These are phyloP conservation scores for Eulemur macaco DNA, from an alignment of 2,113 vertebrate species.

Conservation along the genomic window DNA sequence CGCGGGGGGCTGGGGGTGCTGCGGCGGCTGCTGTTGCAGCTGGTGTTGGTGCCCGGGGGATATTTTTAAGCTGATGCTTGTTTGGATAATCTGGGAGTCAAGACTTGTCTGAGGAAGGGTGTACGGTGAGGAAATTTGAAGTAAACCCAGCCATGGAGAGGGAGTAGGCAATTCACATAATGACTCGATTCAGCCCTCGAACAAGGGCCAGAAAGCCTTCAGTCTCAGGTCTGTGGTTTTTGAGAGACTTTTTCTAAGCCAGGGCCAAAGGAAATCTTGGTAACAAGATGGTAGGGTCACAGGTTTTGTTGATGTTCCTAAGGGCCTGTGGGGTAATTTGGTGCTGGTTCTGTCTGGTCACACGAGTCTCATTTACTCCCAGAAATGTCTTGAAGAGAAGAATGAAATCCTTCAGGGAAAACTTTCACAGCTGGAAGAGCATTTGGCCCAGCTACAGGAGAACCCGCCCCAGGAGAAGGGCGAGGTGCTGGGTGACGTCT, in stretches of 20 bases:
- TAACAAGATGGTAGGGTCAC: not conserved
- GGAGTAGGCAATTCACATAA: not conserved
- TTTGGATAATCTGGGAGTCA: not conserved
- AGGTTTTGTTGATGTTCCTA: not conserved
- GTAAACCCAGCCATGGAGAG: not conserved
- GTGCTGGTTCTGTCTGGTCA: not conserved
- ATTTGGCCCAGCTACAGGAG: conserved; percentile 82
- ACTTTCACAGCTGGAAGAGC: conserved; percentile 91
- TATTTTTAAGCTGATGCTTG: not conserved
- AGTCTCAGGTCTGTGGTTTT: not conserved
- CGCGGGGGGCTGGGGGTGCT: not conserved
- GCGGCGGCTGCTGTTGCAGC: not conserved
- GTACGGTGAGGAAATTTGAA: not conserved
- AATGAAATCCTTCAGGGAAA: conserved; percentile 94
- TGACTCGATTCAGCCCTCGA: not conserved
- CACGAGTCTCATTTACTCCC: not conserved
- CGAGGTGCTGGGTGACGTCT: conserved; percentile 92
- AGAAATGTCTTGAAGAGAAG: conserved; percentile 92
- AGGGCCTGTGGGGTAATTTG: not conserved
- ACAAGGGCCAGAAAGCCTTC: not conserved
- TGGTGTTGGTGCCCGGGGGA: not conserved
- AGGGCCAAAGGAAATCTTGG: not conserved
- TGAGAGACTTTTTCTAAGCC: not conserved
- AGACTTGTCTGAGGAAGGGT: not conserved
- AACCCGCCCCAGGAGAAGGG: conserved; percentile 85